These are phyloP conservation scores for Ariolimax columbianus DNA, from an alignment of 2,888 invertebrate species.

Conservation along the genomic window DNA sequence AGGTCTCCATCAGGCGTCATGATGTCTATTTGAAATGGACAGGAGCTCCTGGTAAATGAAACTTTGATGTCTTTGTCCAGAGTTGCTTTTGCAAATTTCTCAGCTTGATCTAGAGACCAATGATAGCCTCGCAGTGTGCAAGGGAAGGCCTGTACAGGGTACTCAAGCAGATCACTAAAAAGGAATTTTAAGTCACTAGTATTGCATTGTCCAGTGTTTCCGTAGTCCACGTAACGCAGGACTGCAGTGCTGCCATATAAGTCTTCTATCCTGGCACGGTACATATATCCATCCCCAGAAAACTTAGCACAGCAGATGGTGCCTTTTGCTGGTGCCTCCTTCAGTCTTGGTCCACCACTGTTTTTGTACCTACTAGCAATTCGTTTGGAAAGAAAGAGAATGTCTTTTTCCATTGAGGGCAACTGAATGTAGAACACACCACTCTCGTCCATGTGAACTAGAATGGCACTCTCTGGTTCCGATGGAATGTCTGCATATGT, in stretches of 20 bases:
- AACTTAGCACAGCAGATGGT: slow-evolving; percentile 65
- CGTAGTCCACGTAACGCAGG: slow-evolving; percentile 74
- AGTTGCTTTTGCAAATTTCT: slow-evolving; percentile 44
- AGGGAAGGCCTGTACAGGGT: slow-evolving; percentile 52
- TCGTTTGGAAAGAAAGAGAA: slow-evolving; percentile 52
- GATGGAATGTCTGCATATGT: slow-evolving; percentile 31
- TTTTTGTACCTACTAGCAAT: slow-evolving; percentile 56
- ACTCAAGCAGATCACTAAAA: slow-evolving; percentile 50
- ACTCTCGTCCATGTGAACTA: slow-evolving; percentile 62
- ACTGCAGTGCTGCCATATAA: slow-evolving; percentile 46
- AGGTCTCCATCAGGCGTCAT: slow-evolving; percentile 46
- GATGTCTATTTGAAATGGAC: slow-evolving; percentile 44
- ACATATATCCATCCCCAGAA: slow-evolving; percentile 70
- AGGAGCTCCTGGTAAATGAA: slow-evolving; percentile 25
- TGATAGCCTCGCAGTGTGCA: slow-evolving; percentile 50
- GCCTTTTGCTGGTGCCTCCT: slow-evolving; percentile 54
- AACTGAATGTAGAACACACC: slow-evolving; percentile 65
- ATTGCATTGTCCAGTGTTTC: slow-evolving; percentile 65
- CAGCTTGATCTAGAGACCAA: slow-evolving; percentile 43
- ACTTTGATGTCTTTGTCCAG: slow-evolving; percentile 51
- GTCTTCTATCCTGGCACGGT: slow-evolving; percentile 63
- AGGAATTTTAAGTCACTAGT: slow-evolving; percentile 51
- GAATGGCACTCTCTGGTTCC: slow-evolving; percentile 35
- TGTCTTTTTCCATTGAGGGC: slow-evolving; percentile 57
- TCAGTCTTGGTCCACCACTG: slow-evolving; percentile 50